Evolutionary conservation across 2,113 vertebrate genomes (phyloP).

Genomic region (Beaufortia kweichowensis): DNA sequence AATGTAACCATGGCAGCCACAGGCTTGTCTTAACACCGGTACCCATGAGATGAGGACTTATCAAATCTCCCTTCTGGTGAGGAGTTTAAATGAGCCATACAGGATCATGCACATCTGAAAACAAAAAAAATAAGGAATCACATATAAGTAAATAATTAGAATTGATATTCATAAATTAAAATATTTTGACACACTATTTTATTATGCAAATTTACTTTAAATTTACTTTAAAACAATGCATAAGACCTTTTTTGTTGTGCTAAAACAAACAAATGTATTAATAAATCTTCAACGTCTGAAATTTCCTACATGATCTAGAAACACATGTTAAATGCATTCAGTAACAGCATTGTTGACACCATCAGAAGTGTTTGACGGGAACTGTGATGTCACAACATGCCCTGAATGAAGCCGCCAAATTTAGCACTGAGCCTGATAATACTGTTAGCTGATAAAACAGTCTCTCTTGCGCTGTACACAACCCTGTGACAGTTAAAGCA

Average conservation of each 20-base stretch:
- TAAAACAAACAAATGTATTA: too few relatives aligned
- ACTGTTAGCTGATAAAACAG: slow-evolving; percentile 62
- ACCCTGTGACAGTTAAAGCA: slow-evolving; percentile 18
- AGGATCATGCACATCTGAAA: slow-evolving; percentile 22
- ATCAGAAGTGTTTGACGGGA: neutral
- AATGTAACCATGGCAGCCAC: slow-evolving; percentile 68
- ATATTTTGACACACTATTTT: too few relatives aligned
- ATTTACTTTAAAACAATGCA: too few relatives aligned
- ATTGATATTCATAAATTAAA: too few relatives aligned
- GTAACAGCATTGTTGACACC: neutral
- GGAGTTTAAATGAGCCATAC: neutral
- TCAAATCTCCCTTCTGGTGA: neutral
- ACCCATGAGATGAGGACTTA: neutral
- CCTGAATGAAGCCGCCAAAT: slow-evolving; percentile 63
- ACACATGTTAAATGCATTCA: too few relatives aligned
- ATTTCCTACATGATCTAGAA: too few relatives aligned
- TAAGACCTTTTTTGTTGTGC: too few relatives aligned
- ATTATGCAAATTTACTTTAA: too few relatives aligned
- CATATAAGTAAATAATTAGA: neutral
- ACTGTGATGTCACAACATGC: slow-evolving; percentile 54
- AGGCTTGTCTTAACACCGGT: slow-evolving; percentile 29
- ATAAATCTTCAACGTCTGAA: too few relatives aligned
- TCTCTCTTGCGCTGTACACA: neutral
- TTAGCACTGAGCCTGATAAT: slow-evolving; percentile 72
- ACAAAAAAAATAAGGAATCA: neutral